These are phyloP conservation scores for Acronicta psi DNA, from an alignment of 2,888 invertebrate species.

Conservation along the genomic window DNA sequence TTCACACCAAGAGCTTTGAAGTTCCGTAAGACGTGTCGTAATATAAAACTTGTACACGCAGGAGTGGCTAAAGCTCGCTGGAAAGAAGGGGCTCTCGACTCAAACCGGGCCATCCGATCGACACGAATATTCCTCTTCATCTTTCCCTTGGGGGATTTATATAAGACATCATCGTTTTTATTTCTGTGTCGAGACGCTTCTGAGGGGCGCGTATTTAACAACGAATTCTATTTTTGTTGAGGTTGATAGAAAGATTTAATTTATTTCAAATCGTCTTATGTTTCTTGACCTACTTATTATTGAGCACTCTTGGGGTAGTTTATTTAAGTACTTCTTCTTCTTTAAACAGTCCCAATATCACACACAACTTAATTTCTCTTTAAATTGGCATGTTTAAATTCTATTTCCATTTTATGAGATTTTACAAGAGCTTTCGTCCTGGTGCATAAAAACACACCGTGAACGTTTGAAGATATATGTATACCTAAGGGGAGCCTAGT, in stretches of 20 bases:
- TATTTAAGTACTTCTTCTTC: too few species aligned
- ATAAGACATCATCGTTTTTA: slow-evolving; percentile 51
- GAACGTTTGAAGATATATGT: slow-evolving; percentile 30
- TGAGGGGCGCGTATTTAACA: slow-evolving; percentile 27
- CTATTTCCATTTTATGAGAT: slow-evolving; percentile 21
- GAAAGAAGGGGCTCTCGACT: slow-evolving; percentile 65
- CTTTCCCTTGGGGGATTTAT: slow-evolving; percentile 44
- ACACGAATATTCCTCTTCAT: slow-evolving; percentile 59
- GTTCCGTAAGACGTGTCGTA: slow-evolving; percentile 65
- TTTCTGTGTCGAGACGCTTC: slow-evolving; percentile 35
- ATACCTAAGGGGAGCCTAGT: too few species aligned
- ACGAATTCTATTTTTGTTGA: slow-evolving; percentile 22
- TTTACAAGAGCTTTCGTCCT: slow-evolving; percentile 15
- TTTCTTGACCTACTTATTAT: too few species aligned
- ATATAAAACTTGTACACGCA: slow-evolving; percentile 64
- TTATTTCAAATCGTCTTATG: too few species aligned
- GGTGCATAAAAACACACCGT: slow-evolving; percentile 22
- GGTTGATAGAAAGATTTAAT: too few species aligned
- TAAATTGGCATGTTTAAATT: slow-evolving; percentile 1
- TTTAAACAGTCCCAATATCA: too few species aligned
- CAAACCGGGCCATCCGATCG: slow-evolving; percentile 75
- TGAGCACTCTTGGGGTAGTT: too few species aligned
- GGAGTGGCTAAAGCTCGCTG: slow-evolving; percentile 64
- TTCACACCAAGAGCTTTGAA: slow-evolving; percentile 54
- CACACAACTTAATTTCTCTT: neutral